Conservation (phyloP, 2,888 invertebrate species). For the Penaeus monodon region DNA sequence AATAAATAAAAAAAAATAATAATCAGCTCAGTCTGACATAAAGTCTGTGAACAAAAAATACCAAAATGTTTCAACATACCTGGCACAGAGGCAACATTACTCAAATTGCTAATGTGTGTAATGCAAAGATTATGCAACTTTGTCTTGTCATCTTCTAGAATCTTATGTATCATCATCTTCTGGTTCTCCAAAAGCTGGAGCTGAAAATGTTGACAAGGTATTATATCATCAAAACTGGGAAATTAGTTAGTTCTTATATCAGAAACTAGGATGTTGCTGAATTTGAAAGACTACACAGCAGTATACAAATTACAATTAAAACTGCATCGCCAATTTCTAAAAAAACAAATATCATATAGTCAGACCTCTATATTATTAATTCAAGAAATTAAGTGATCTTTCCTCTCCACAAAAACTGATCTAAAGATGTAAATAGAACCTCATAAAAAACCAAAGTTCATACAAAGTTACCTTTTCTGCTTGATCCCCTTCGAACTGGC, state of each 20-base stretch:
- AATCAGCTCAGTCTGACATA: too few species aligned
- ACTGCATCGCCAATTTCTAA: neutral
- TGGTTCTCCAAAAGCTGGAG: constrained; percentile 44
- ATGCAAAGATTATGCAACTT: constrained; percentile 34
- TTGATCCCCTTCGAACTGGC: constrained; percentile 32
- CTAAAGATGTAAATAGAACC: too few species aligned
- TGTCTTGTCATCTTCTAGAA: constrained; percentile 46
- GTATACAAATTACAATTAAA: neutral
- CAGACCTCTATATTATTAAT: too few species aligned
- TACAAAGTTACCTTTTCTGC: constrained; percentile 36
- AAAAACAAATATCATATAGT: neutral
- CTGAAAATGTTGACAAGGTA: neutral
- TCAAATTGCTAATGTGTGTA: constrained; percentile 11
- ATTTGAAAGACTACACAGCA: too few species aligned
- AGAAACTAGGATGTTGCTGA: too few species aligned
- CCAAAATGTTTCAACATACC: constrained; percentile 3
- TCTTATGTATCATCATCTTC: constrained; percentile 50
- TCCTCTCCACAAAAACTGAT: neutral
- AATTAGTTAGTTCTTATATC: too few species aligned
- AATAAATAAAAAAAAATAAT: too few species aligned
- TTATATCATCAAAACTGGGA: too few species aligned
- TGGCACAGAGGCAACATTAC: constrained; percentile 10
- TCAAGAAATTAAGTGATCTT: too few species aligned
- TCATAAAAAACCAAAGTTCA: neutral
- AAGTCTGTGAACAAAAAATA: too few species aligned